Evolutionary conservation across 2,797 vertebrate species (phyloP), one percentile per base, ranked within the genome.

Genomic region (Graptemys geographica): DNA sequence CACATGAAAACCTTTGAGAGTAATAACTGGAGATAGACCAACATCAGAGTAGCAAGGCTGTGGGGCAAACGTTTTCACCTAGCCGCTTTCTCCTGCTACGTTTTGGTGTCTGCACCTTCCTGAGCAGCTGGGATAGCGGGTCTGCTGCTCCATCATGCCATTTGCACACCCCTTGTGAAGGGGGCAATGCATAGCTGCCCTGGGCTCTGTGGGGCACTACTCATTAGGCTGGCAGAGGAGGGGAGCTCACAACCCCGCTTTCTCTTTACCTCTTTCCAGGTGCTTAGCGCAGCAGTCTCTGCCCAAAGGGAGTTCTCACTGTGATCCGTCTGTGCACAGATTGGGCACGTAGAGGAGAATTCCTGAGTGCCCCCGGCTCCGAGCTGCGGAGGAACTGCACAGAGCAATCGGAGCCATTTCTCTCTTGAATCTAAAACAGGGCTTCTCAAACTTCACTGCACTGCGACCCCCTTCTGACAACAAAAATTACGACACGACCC

Each of bases 1-100:
- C 89, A 84, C 90, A 94, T 88, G 89, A 92, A 94, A 96, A 79
- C 89, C 86, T 80, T 83, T 49, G 11, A 85, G 85, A 88, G 95
- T 59, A 92, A 92, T 83, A 89, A n/a, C 72, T 5, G 8, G 52
- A 69, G 79, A 84, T 85, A 81, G 51, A 87, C 12, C 8, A n/a
- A 56, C 28, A 79, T 55, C 82, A 91, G 72, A 78, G 6, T 92
- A 94, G 85, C 79, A 86, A 62, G 33, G 51, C 92, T 82, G 83
- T 90, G 86, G 87, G 86, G 89, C 94, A 95, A 95, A 90, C 65
- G 78, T 76, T 37, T 88, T 89, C 88, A 90, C 91, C 89, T 86
- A 91, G 81, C 80, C 87, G 55, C 92, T 95, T 91, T 92, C 69
- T 87, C 27, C 88, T 93, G 94, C 49, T 83, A 51, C 62, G 18